These are phyloP conservation scores for Mirza zaza DNA, from an alignment of 2,113 vertebrate genomes.

Conservation along the genomic window DNA sequence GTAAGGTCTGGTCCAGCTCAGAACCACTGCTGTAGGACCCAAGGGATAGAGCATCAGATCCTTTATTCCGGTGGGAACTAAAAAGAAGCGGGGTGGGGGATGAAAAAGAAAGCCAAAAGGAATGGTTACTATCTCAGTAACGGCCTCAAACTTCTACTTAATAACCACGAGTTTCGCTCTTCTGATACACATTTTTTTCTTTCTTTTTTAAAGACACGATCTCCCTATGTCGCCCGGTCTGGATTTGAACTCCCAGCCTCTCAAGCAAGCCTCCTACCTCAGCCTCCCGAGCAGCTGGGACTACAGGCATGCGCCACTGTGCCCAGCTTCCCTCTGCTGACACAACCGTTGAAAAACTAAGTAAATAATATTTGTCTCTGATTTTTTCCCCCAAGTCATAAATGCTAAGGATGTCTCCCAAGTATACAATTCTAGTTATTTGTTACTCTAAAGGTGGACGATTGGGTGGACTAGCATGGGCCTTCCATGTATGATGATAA, in stretches of 20 bases:
- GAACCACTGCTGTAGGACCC: constrained; percentile 92
- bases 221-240: background rate
- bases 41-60: constrained; percentile 93
- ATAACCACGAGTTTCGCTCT: background rate
- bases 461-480: background rate
- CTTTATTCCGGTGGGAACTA: constrained; percentile 94
- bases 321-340: background rate
- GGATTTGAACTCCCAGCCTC: background rate
- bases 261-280: background rate
- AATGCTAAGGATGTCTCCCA: background rate
- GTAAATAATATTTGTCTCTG: background rate
- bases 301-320: background rate
- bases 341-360: background rate
- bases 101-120: background rate
- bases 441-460: background rate
- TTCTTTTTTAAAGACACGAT: background rate
- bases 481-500: background rate
- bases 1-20: constrained; percentile 95
- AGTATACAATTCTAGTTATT: background rate
- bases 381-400: background rate
- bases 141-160: background rate
- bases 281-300: background rate
- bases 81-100: background rate
- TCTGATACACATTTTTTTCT: background rate
- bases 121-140: constrained; percentile 1